Conservation (phyloP, 2,113 vertebrate species). For the Xyrauchen texanus region DNA sequence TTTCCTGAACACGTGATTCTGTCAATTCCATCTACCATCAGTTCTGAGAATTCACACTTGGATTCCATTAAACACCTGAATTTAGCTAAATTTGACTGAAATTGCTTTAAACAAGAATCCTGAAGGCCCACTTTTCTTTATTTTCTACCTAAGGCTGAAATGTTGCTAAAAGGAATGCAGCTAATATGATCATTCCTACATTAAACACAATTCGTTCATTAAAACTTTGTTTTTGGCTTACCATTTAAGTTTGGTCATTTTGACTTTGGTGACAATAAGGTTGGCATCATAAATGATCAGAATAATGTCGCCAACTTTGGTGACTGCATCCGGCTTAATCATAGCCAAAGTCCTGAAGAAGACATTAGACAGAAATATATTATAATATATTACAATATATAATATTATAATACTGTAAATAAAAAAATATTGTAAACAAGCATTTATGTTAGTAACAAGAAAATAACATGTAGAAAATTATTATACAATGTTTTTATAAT, state of each 20-base stretch:
- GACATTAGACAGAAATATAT: conserved; percentile 32
- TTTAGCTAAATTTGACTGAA: not conserved
- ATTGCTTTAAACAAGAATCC: not conserved
- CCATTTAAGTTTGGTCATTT: conserved; percentile 90
- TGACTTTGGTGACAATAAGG: conserved; percentile 92
- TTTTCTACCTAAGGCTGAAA: not conserved
- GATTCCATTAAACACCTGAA: not conserved
- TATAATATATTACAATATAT: too few species aligned
- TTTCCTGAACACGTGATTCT: conserved; percentile 11
- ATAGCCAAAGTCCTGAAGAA: conserved; percentile 85
- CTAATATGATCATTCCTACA: not conserved
- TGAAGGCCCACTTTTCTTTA: not conserved
- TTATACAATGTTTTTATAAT: too few species aligned
- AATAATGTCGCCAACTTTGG: conserved; percentile 85
- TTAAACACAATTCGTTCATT: not conserved
- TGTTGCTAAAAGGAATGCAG: not conserved
- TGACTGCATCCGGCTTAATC: conserved; percentile 86
- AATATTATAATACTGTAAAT: not conserved
- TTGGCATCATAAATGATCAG: conserved; percentile 82
- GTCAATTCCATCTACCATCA: not conserved
- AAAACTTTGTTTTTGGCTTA: conserved; percentile 64
- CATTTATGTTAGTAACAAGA: too few species aligned
- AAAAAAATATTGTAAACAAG: not conserved
- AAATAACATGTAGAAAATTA: too few species aligned
- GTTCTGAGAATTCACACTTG: conserved; percentile 17